Percentiles rank a stretch among this genome's conserved stretches.
phyloP scores from a whole-genome alignment of 1,140 invertebrate species.

The Drosophila sp. region DNA sequence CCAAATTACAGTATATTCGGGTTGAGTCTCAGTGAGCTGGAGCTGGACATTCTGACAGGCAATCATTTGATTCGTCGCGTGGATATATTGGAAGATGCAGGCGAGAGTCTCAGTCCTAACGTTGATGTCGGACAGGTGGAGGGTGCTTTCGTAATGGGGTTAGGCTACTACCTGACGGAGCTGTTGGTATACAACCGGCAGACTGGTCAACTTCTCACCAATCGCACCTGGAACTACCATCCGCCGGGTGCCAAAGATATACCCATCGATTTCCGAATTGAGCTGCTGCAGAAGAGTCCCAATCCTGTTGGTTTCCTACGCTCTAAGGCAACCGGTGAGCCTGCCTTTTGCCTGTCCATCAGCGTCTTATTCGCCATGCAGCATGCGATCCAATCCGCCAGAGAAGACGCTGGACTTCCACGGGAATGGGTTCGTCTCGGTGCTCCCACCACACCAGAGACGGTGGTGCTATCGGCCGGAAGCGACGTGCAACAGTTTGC shows the following conservation, averaged over 20 bases:
- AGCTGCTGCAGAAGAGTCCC: slow-evolving; percentile 89
- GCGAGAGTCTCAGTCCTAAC: slow-evolving; percentile 89
- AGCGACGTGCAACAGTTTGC: slow-evolving; percentile 48
- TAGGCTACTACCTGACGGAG: slow-evolving; percentile 92
- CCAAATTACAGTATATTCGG: slow-evolving; percentile 86
- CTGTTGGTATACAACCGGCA: slow-evolving; percentile 87
- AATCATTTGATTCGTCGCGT: slow-evolving; percentile 87
- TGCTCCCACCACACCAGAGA: slow-evolving; percentile 85
- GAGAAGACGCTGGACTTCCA: slow-evolving; percentile 86
- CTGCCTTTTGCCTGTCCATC: slow-evolving; percentile 89
- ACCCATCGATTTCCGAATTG: slow-evolving; percentile 92
- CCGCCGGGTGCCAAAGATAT: slow-evolving; percentile 92
- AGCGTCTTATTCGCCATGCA: slow-evolving; percentile 90
- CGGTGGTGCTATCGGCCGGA: slow-evolving; percentile 76
- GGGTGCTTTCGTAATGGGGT: slow-evolving; percentile 93
- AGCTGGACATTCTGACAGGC: slow-evolving; percentile 90
- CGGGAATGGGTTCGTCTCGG: slow-evolving; percentile 85
- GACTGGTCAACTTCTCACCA: slow-evolving; percentile 89
- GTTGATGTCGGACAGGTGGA: slow-evolving; percentile 91
- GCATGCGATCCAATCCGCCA: slow-evolving; percentile 88
- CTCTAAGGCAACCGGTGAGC: slow-evolving; percentile 93
- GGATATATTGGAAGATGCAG: slow-evolving; percentile 91
- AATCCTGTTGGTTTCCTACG: slow-evolving; percentile 89
- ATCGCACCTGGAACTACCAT: slow-evolving; percentile 93
- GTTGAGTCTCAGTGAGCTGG: slow-evolving; percentile 87